These are phyloP conservation scores for Myiozetetes cayanensis DNA, from an alignment of 2,113 vertebrate genomes.

Conservation along the genomic window DNA sequence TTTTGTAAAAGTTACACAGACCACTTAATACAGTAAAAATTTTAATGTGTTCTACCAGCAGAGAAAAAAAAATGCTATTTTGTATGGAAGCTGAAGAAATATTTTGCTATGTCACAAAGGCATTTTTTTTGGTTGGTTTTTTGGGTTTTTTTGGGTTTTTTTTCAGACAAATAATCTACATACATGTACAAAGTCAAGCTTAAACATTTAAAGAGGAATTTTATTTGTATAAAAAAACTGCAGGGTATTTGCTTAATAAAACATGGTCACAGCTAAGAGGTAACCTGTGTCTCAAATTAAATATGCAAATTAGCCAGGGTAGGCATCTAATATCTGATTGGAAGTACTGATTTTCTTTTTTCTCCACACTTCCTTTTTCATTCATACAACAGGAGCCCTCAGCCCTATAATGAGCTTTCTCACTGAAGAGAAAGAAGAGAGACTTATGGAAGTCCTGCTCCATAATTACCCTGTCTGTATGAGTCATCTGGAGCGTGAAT, in stretches of 20 bases:
- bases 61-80: conserved; percentile 23
- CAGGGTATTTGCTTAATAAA: conserved; percentile 61
- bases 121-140: background rate
- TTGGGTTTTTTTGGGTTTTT: background rate
- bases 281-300: conserved; percentile 59
- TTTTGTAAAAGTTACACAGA: conserved; percentile 34
- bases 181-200: conserved; percentile 24
- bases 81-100: conserved; percentile 36
- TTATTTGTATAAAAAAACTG: conserved; percentile 25
- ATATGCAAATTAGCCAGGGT: background rate
- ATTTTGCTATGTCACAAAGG: conserved; percentile 31
- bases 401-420: background rate
- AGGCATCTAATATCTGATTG: background rate
- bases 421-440: background rate
- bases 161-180: background rate
- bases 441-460: background rate
- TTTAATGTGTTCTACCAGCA: conserved; percentile 3
- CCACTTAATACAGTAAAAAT: background rate
- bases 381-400: background rate
- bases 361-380: background rate
- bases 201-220: conserved; percentile 15
- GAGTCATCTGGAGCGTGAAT: conserved; percentile 25
- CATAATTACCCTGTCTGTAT: background rate
- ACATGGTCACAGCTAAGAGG: conserved; percentile 40
- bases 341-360: background rate